Evolutionary conservation across 2,113 vertebrate species (phyloP), one percentile per base, ranked within the genome.

Genomic region (Edolisoma coerulescens): DNA sequence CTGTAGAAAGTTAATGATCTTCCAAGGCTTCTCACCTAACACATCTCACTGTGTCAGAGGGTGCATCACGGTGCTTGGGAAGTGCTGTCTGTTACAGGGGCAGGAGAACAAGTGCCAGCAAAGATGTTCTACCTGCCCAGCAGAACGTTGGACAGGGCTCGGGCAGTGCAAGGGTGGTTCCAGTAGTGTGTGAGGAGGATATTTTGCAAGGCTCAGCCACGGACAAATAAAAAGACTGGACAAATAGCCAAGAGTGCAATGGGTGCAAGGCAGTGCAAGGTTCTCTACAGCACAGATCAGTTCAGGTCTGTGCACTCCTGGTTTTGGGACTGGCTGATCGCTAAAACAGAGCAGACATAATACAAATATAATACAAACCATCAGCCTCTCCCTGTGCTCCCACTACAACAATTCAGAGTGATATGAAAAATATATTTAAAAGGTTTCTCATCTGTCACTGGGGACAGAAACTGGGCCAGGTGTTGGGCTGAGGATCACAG

Each of bases 1-100:
- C 79, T 80, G 75, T 32, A 61, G 87, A 75, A 92, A 95, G 79
- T 80, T 96, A 94, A 93, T 77, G 67, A 73, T 89, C 54, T 89
- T 89, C 77, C 63, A 79, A 39, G 70, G 67, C 42, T 68, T 94
- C 82, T 68, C 45, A 42, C 50, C 67, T 85, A 73, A 61, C 32
- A 23, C 33, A 35, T 60, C 61, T 93, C 27, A 3, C 49, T n/a
- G 47, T 80, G 59, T 35, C 0, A 4, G 83, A 56, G 47, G 80
- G 63, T 44, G 39, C 52, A 44, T 12, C 76, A 47, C 0, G 0
- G 54, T 50, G 77, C 45, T 35, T 8, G 37, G 74, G 67, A 75
- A 82, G 30, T 19, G 39, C 32, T 56, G 35, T 68, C 54, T 70
- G n/a, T 35, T 33, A 37, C 9, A 47, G 22, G 27, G 26, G 24